phyloP scores from a whole-genome alignment of 2,888 invertebrate genomes.

The Lochmaea crataegi region DNA sequence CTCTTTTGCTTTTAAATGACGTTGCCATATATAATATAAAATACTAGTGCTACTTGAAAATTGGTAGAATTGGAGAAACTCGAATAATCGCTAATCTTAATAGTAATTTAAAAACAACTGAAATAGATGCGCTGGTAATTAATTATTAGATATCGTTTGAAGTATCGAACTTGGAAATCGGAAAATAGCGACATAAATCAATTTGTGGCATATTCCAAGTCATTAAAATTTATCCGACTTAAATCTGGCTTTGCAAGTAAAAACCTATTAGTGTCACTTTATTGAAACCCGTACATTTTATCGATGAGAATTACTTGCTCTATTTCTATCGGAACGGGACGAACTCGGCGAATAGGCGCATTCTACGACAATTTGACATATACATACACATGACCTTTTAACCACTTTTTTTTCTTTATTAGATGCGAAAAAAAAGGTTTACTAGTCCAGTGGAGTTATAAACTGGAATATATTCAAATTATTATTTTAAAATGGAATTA shows the following conservation, averaged over 20 bases:
- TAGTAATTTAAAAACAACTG: not conserved
- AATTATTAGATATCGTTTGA: constrained; percentile 3
- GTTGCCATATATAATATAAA: too few species aligned
- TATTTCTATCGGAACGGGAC: too few species aligned
- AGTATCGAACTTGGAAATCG: not conserved
- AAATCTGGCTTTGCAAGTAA: constrained; percentile 3
- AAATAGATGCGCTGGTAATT: not conserved
- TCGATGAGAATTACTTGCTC: not conserved
- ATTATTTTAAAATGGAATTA: too few species aligned
- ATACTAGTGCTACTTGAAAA: not conserved
- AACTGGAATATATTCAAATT: too few species aligned
- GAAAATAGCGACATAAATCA: not conserved
- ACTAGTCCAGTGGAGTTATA: too few species aligned
- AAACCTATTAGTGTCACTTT: constrained; percentile 13
- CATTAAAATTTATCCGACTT: constrained; percentile 9
- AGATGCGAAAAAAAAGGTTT: too few species aligned
- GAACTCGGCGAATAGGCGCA: too few species aligned
- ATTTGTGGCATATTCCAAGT: constrained; percentile 7
- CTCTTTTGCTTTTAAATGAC: too few species aligned
- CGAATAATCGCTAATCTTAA: not conserved
- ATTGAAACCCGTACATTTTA: not conserved
- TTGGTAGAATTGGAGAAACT: not conserved
- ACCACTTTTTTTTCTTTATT: too few species aligned
- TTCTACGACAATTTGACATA: too few species aligned
- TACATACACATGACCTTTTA: too few species aligned